These are phyloP conservation scores for Lagodon rhomboides DNA, from an alignment of 2,797 vertebrate species.

Conservation along the genomic window DNA sequence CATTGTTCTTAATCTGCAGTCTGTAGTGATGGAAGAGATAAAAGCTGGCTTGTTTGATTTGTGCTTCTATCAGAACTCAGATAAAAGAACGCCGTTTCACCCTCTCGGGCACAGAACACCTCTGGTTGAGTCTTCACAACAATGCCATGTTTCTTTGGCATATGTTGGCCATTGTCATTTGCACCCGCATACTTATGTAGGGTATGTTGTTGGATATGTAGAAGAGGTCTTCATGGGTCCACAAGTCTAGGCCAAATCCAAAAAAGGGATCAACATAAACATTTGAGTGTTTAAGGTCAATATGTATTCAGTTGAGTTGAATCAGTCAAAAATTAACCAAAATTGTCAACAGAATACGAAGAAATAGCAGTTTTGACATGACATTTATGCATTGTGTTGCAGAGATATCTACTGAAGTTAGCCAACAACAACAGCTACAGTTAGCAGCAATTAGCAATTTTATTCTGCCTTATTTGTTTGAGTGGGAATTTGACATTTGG, in stretches of 20 bases:
- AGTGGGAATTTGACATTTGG: too few relatives aligned
- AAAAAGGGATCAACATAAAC: neutral
- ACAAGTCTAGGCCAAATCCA: neutral
- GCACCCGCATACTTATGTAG: neutral
- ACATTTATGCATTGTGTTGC: too few relatives aligned
- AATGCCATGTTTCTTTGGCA: neutral
- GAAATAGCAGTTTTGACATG: too few relatives aligned
- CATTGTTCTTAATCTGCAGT: neutral
- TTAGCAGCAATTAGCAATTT: too few relatives aligned
- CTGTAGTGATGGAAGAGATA: neutral
- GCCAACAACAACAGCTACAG: too few relatives aligned
- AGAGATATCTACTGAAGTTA: too few relatives aligned
- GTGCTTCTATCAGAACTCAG: neutral
- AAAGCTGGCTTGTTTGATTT: neutral
- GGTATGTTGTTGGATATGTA: neutral
- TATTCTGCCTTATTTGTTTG: too few relatives aligned
- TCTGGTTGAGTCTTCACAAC: neutral
- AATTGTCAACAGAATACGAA: too few relatives aligned
- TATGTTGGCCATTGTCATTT: constrained; percentile 4
- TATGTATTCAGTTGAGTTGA: neutral
- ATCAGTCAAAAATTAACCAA: too few relatives aligned
- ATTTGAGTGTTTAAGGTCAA: neutral
- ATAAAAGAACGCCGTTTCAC: neutral
- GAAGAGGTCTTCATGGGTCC: constrained; percentile 5
- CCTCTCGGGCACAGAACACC: neutral